Evolutionary conservation across 2,113 vertebrate genomes (phyloP).

Genomic region (Bubo blakistoni): DNA sequence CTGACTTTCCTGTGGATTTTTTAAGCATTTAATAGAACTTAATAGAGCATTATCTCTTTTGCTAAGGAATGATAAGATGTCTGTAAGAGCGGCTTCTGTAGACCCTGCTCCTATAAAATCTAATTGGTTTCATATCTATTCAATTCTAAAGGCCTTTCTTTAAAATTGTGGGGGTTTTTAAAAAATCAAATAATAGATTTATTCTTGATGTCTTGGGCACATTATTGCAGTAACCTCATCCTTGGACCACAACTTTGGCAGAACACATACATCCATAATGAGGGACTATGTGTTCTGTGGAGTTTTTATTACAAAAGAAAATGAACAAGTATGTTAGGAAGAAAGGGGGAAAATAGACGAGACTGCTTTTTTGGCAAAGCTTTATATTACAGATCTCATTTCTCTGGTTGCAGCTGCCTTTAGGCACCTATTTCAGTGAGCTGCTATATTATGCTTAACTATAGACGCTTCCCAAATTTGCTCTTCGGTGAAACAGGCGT

Average conservation of each 20-base stretch:
- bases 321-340: background rate
- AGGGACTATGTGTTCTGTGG: slow-evolving; percentile 12
- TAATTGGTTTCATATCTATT: background rate
- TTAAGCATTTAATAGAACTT: background rate
- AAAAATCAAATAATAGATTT: slow-evolving; percentile 4
- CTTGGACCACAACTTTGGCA: slow-evolving; percentile 44
- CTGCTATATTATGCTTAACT: background rate
- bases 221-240: slow-evolving; percentile 11
- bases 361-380: background rate
- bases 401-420: slow-evolving; percentile 16
- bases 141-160: background rate
- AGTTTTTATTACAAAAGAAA: slow-evolving; percentile 42
- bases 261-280: slow-evolving; percentile 30
- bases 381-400: background rate
- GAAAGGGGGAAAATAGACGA: background rate
- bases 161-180: background rate
- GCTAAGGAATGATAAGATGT: background rate
- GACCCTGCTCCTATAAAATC: background rate
- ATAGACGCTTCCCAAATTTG: background rate
- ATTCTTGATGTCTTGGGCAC: slow-evolving; percentile 2
- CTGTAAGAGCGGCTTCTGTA: background rate
- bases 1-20: background rate
- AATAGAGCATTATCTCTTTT: background rate
- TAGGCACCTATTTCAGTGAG: background rate
- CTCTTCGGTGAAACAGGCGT: background rate